Conservation (phyloP, 2,113 vertebrate genomes). For the Lucifuga dentata region DNA sequence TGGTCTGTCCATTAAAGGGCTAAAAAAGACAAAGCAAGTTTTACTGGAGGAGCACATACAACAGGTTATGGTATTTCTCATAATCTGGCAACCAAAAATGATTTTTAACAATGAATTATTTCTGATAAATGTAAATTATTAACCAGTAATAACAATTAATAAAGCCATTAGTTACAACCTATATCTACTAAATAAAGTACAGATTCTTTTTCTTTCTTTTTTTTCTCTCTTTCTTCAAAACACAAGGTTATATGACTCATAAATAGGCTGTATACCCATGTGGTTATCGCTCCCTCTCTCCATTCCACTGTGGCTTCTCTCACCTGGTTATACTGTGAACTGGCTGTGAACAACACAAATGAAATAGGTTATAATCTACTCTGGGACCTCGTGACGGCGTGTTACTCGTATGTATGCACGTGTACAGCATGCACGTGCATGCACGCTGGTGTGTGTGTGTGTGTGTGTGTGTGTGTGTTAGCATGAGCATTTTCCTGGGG, state of each 20-base stretch:
- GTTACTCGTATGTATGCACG: constrained; percentile 34
- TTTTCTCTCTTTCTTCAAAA: not conserved
- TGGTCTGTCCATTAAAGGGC: too few relatives aligned
- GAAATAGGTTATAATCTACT: constrained; percentile 48
- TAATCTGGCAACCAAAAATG: too few relatives aligned
- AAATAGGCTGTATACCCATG: not conserved
- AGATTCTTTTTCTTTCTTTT: too few relatives aligned
- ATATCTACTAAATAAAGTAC: too few relatives aligned
- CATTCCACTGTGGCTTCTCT: constrained; percentile 18
- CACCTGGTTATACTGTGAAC: constrained; percentile 37
- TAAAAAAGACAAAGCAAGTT: too few relatives aligned
- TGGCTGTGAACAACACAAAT: constrained; percentile 36
- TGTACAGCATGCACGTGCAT: constrained; percentile 80
- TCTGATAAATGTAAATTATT: too few relatives aligned
- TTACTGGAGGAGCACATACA: too few relatives aligned
- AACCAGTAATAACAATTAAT: not conserved
- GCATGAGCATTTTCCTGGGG: constrained; percentile 82
- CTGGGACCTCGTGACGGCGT: constrained; percentile 34
- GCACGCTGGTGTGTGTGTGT: constrained; percentile 33
- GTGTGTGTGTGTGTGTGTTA: constrained; percentile 54
- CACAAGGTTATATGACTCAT: not conserved
- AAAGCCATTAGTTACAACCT: too few relatives aligned
- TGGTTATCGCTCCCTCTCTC: not conserved
- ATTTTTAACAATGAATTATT: too few relatives aligned
- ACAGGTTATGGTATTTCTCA: too few relatives aligned